Base-by-base conservation (phyloP, 1,140 invertebrate genomes). In the Asobara japonica region DNA sequence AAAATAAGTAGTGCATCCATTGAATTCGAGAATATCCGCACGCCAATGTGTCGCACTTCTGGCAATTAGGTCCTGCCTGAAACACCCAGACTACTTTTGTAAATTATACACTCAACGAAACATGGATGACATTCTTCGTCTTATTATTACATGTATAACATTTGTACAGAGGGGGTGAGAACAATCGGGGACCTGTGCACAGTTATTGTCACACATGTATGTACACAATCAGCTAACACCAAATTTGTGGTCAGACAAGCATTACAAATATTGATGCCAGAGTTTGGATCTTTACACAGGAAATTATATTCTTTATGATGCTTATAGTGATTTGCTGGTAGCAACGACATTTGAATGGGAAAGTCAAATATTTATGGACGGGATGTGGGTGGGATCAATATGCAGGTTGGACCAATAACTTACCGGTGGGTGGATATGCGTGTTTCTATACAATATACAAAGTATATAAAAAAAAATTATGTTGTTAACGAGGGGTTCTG, bases 161-260 rank as follows among this genome's bases (percentile, higher is more conserved):
- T 56, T 56, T 56, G 51, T 18, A 56, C 22, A 13, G 25, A 25
- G 31, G 51, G 51, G 51, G 51, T 56, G 51, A 56, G 51, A 25
- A 51, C 45, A 13, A 56, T 25, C 51, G 4, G 51, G 25, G 22
- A 22, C 51, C 2, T 51, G 6, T 5, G 45, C 20, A 7, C 36
- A 11, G 51, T 22, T 56, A 56, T 27, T 25, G 51, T 56, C 22
- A 10, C 51, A 45, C 51, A 56, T 56, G 41, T 56, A 51, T 51
- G 45, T 51, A 11, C 16, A 51, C 45, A 51, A 1, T 27, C 20
- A 56, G 13, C 8, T 36, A 56, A 18, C 51, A 56, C 22, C 22
- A 22, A 56, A 56, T 56, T 56, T 56, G 51, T 56, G 51, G 25
- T 22, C 51, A 56, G 4, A 56, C 18, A 56, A 56, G 20, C 51